Conservation (phyloP, 2,113 vertebrate species). For the Amphilophus citrinellus region DNA sequence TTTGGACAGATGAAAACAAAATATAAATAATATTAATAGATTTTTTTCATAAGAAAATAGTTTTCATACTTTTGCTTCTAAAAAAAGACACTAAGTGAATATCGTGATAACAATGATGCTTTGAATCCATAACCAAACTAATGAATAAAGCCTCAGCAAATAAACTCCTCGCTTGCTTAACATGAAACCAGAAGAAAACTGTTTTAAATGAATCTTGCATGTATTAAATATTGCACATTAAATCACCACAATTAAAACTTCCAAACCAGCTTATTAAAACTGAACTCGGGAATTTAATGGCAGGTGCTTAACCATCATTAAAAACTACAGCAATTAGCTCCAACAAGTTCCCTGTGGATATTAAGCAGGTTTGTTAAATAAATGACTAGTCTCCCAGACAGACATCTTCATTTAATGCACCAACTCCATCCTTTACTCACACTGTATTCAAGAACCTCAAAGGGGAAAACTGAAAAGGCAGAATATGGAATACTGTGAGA, state of each 20-base stretch:
- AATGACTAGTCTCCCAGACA: neutral
- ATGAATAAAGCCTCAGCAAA: slow-evolving; percentile 41
- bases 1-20: slow-evolving; percentile 74
- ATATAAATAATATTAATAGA: slow-evolving; percentile 81
- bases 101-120: slow-evolving; percentile 27
- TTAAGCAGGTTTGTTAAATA: slow-evolving; percentile 1
- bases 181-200: slow-evolving; percentile 32
- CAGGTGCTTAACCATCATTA: slow-evolving; percentile 34
- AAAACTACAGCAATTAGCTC: slow-evolving; percentile 16
- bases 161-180: slow-evolving; percentile 26
- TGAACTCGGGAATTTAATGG: slow-evolving; percentile 29
- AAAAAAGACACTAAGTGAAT: slow-evolving; percentile 44
- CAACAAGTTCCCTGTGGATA: slow-evolving; percentile 2
- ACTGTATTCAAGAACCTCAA: slow-evolving; percentile 27
- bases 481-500: neutral
- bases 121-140: slow-evolving; percentile 40
- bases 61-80: slow-evolving; percentile 51
- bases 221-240: slow-evolving; percentile 88
- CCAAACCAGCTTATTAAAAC: slow-evolving; percentile 36
- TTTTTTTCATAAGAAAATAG: slow-evolving; percentile 77
- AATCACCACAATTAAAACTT: slow-evolving; percentile 75
- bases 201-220: slow-evolving; percentile 36
- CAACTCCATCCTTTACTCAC: slow-evolving; percentile 18
- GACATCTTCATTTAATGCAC: slow-evolving; percentile 10
- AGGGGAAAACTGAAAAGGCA: slow-evolving; percentile 5